Base-by-base conservation (phyloP, 2,888 invertebrate genomes). In the Melangyna quadrimaculata region DNA sequence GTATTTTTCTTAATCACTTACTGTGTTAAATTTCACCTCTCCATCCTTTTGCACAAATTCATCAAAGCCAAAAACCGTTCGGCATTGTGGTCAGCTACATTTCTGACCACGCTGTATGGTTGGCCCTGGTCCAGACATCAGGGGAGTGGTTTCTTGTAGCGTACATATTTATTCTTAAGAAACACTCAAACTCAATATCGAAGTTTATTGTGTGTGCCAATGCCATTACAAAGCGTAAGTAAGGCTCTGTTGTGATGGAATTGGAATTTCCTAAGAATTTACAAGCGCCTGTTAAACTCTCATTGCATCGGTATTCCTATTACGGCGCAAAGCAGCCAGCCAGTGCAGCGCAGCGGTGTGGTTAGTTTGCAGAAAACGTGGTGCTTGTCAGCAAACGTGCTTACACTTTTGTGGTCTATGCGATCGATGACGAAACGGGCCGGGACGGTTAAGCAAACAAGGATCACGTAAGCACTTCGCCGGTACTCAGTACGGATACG, bases 251-350 rank as follows among this genome's bases (percentile, higher is more conserved):
- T 45, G 37, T 59, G 22, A 22, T 0, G 37, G 59, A 59, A 27
- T 53, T 80, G 80, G 80, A 80, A 86, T 86, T 77, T 80, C 19
- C 29, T 17, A 77, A 63, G 77, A 86, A 86, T 86, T 80, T 86
- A 80, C 80, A 84, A 86, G 84, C 84, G 84, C 84, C 80, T 86
- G 84, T 72, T 69, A 45, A 51, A 72, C 61, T 69, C 78, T 78
- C 82, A 73, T 77, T 63, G 67, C 53, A 55, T 80, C n/a, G 80
- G 80, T 80, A 72, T 75, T 80, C 80, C 72, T 75, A 79, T 79
- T 84, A 74, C 55, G 73, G 74, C 10, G 35, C n/a, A n/a, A n/a
- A 67, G 6, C 19, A 8, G 14, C 1, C 51, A 48, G 12, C 8
- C 6, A 12, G 8, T 5, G 6, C 19, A n/a, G 19, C 2, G 8